These are phyloP conservation scores for Circaetus gallicus DNA, from an alignment of 2,113 vertebrate genomes.

Conservation along the genomic window DNA sequence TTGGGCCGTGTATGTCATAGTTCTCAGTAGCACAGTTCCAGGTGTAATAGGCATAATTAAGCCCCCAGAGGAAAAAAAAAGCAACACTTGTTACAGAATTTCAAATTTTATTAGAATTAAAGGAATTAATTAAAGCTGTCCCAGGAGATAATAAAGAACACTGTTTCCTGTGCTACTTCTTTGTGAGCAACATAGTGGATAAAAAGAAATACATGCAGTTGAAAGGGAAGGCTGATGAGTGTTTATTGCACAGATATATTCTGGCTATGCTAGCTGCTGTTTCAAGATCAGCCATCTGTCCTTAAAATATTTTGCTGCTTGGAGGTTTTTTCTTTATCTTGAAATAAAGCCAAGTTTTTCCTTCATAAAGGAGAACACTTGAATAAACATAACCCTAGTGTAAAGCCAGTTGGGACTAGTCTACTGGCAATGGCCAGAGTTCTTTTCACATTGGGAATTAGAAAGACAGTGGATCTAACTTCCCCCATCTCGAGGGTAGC, in stretches of 20 bases:
- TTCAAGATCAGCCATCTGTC: constrained; percentile 55
- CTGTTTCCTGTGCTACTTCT: constrained; percentile 19
- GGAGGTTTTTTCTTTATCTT: constrained; percentile 41
- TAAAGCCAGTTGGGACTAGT: constrained; percentile 56
- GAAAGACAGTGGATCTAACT: background rate
- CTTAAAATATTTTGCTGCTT: constrained; percentile 38
- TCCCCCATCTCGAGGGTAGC: background rate
- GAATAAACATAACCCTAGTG: constrained; percentile 51
- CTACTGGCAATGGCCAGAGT: constrained; percentile 4
- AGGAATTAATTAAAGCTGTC: constrained; percentile 45
- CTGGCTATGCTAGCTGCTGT: constrained; percentile 13
- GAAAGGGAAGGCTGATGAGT: constrained; percentile 17
- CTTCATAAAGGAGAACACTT: constrained; percentile 66
- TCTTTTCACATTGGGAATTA: constrained; percentile 41
- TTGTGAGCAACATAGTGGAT: background rate
- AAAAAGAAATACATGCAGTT: constrained; percentile 25
- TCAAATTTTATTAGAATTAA: constrained; percentile 45
- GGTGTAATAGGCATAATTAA: background rate
- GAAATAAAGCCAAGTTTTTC: constrained; percentile 41
- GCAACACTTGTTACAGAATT: background rate
- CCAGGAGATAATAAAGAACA: constrained; percentile 47
- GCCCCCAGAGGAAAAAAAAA: background rate
- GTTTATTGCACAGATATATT: constrained; percentile 18
- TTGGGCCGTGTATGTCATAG: background rate
- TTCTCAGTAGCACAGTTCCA: background rate